Percentiles rank a stretch among this genome's conserved stretches.
These are phyloP conservation scores for Magallana angulata DNA, from an alignment of 1,140 invertebrate genomes.

Conservation along the genomic window DNA sequence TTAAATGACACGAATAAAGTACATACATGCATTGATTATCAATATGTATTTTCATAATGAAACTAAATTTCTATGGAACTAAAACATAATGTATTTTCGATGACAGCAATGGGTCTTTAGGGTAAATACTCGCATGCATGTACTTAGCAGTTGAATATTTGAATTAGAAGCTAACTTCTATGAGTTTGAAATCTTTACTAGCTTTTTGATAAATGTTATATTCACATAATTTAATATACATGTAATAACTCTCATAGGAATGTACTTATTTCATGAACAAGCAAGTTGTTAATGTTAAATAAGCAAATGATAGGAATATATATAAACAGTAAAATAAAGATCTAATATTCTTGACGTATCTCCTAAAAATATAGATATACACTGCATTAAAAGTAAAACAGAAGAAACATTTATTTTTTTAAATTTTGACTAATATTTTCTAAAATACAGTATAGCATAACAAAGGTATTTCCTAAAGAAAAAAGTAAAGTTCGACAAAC, in stretches of 20 bases:
- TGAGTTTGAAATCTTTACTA: too few relatives aligned
- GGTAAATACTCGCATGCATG: too few relatives aligned
- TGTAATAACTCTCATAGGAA: too few relatives aligned
- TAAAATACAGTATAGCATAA: neutral
- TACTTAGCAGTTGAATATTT: too few relatives aligned
- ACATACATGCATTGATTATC: neutral
- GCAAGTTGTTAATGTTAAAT: neutral
- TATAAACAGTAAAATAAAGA: conserved; percentile 10
- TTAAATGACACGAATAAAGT: neutral
- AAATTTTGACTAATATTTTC: neutral
- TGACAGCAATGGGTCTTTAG: too few relatives aligned
- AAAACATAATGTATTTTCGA: neutral
- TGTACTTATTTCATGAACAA: neutral
- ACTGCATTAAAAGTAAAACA: neutral
- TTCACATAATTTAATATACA: too few relatives aligned
- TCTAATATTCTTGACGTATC: neutral
- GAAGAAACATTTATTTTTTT: neutral
- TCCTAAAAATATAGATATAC: neutral
- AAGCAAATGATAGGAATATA: neutral
- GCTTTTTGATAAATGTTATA: too few relatives aligned
- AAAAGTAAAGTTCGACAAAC: neutral
- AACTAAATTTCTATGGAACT: neutral
- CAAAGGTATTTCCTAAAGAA: conserved; percentile 16
- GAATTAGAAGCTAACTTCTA: too few relatives aligned
- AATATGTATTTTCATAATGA: conserved; percentile 1